phyloP scores from a whole-genome alignment of 2,113 vertebrate species.

The Bufo bufo region DNA sequence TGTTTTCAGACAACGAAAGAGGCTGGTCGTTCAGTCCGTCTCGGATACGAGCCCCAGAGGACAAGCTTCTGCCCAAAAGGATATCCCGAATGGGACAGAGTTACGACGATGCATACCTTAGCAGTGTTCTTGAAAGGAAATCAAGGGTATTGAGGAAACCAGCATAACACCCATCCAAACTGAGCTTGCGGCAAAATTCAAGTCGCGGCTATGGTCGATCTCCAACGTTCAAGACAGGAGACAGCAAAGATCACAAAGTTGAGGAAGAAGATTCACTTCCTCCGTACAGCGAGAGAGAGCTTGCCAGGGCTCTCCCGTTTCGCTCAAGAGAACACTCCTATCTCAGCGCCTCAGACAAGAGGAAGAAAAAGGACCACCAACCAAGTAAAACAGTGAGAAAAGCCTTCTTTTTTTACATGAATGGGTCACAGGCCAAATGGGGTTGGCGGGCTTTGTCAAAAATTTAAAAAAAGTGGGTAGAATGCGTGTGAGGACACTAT shows the following conservation, averaged over 20 bases:
- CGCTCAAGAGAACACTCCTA: constrained; percentile 74
- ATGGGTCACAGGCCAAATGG: constrained; percentile 56
- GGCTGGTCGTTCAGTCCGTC: constrained; percentile 78
- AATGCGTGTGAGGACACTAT: constrained; percentile 49
- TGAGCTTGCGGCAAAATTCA: constrained; percentile 77
- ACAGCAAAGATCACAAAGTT: constrained; percentile 61
- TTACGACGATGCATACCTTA: constrained; percentile 82
- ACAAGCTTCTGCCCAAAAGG: constrained; percentile 78
- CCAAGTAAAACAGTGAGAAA: constrained; percentile 86
- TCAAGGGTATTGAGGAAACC: constrained; percentile 76
- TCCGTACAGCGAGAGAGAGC: constrained; percentile 80
- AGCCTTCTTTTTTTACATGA: constrained; percentile 61
- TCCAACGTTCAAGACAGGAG: constrained; percentile 69
- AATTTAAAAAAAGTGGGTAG: constrained; percentile 39
- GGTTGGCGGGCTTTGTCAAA: constrained; percentile 55
- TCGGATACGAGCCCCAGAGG: constrained; percentile 74
- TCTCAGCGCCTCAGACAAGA: constrained; percentile 72
- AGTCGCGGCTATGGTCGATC: constrained; percentile 77
- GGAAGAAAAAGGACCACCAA: constrained; percentile 82
- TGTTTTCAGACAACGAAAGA: constrained; percentile 67
- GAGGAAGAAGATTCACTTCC: constrained; percentile 81
- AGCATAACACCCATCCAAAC: constrained; percentile 83
- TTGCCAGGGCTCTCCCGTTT: constrained; percentile 74
- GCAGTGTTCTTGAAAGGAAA: constrained; percentile 83
- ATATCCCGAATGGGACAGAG: constrained; percentile 79